Evolutionary conservation across 1,140 invertebrate species (phyloP).

Genomic region (Platorchestia sp.): DNA sequence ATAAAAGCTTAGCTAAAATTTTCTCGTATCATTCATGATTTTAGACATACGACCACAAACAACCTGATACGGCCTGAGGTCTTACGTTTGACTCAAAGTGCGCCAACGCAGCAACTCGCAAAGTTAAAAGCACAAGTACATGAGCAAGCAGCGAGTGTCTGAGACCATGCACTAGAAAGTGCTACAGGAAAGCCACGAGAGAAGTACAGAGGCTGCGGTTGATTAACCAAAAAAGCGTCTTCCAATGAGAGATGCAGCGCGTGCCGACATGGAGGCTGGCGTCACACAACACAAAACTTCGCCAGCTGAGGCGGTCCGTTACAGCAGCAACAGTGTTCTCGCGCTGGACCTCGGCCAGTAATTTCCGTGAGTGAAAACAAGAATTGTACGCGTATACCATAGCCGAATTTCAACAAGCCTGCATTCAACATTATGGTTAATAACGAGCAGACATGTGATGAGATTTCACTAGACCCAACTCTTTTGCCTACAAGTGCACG

Average conservation of each 20-base stretch:
- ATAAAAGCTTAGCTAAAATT: neutral
- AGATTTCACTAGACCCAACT: neutral
- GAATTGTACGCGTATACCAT: neutral
- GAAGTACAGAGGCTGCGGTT: slow-evolving; percentile 14
- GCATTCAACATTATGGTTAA: neutral
- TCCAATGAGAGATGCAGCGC: slow-evolving; percentile 29
- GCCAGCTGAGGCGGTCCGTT: slow-evolving; percentile 11
- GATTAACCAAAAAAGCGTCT: slow-evolving; percentile 19
- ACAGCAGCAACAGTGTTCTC: neutral
- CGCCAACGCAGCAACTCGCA: neutral
- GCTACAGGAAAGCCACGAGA: neutral
- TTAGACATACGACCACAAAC: neutral
- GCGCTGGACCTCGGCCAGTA: neutral
- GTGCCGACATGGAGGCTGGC: slow-evolving; percentile 41
- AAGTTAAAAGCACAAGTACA: neutral
- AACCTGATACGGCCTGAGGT: neutral
- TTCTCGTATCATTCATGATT: neutral
- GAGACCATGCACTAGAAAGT: neutral
- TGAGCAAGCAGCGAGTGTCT: neutral
- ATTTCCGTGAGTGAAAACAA: neutral
- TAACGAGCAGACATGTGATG: neutral
- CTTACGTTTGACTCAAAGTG: neutral
- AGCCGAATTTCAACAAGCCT: neutral
- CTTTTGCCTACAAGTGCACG: neutral
- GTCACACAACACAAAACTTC: neutral